These are phyloP conservation scores for Takifugu ocellatus DNA, from an alignment of 2,797 vertebrate species.

Conservation along the genomic window DNA sequence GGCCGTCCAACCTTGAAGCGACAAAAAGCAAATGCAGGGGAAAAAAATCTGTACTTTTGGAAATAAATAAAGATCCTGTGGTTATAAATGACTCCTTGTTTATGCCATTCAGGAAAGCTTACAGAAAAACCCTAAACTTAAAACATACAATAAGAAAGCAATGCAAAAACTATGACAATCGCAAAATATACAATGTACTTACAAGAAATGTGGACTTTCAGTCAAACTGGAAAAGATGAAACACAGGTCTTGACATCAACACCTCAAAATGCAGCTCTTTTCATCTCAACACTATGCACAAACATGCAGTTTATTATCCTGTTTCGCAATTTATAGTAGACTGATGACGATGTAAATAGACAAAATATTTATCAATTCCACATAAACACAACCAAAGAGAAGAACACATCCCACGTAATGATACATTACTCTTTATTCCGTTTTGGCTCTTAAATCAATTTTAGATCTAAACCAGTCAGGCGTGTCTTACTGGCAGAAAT, in stretches of 20 bases:
- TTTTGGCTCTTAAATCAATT: too few species aligned
- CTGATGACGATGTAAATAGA: too few species aligned
- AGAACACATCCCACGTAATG: too few species aligned
- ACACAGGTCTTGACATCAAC: slow-evolving; percentile 5
- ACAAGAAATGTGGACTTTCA: slow-evolving; percentile 55
- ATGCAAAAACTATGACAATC: neutral
- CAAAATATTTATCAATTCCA: too few species aligned
- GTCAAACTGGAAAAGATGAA: slow-evolving; percentile 55
- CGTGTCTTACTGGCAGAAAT: too few species aligned
- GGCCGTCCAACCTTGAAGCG: slow-evolving; percentile 46
- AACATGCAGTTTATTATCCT: neutral
- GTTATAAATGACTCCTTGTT: neutral
- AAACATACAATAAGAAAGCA: neutral
- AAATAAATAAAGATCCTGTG: neutral
- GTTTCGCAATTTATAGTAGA: too few species aligned
- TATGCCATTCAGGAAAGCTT: too few species aligned
- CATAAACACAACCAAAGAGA: too few species aligned
- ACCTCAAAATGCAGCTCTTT: slow-evolving; percentile 3
- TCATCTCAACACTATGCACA: neutral
- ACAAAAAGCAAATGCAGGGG: neutral
- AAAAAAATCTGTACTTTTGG: neutral
- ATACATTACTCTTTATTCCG: too few species aligned
- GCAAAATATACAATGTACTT: slow-evolving; percentile 18
- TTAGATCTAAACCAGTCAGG: too few species aligned
- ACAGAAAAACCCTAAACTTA: too few species aligned